Evolutionary conservation across 2,888 invertebrate genomes (phyloP).

Genomic region (Eilema depressum): DNA sequence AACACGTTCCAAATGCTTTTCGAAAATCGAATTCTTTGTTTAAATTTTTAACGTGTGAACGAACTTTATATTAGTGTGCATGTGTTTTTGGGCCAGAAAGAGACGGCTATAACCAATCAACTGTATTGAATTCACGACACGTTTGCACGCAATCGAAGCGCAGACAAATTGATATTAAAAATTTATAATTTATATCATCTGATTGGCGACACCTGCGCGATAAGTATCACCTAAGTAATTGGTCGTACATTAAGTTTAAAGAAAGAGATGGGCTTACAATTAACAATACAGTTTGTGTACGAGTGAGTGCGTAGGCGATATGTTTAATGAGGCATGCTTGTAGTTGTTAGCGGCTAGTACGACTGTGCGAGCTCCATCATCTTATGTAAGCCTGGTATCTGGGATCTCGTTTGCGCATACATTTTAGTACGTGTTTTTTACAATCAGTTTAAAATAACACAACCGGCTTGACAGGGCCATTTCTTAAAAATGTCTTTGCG

Average conservation of each 20-base stretch:
- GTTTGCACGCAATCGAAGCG: constrained; percentile 54
- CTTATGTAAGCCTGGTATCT: constrained; percentile 80
- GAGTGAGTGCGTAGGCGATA: constrained; percentile 72
- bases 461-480: constrained; percentile 79
- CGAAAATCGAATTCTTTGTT: constrained; percentile 61
- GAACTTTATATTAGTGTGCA: constrained; percentile 60
- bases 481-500: constrained; percentile 81
- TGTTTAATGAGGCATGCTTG: constrained; percentile 66
- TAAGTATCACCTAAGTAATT: constrained; percentile 46
- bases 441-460: constrained; percentile 75
- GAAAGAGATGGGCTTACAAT: constrained; percentile 74
- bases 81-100: constrained; percentile 55
- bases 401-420: constrained; percentile 82
- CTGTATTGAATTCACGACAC: constrained; percentile 59
- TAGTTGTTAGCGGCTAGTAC: constrained; percentile 66
- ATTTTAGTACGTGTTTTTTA: constrained; percentile 81
- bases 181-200: constrained; percentile 54
- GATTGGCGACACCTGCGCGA: constrained; percentile 51
- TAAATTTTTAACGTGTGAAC: constrained; percentile 61
- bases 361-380: constrained; percentile 65
- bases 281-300: constrained; percentile 58
- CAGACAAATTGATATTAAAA: constrained; percentile 64
- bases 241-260: constrained; percentile 56
- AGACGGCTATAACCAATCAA: constrained; percentile 44
- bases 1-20: constrained; percentile 57